Evolutionary conservation across 2,797 vertebrate species (phyloP), one percentile per base, ranked within the genome.

Genomic region (Coracias cyanogaster): DNA sequence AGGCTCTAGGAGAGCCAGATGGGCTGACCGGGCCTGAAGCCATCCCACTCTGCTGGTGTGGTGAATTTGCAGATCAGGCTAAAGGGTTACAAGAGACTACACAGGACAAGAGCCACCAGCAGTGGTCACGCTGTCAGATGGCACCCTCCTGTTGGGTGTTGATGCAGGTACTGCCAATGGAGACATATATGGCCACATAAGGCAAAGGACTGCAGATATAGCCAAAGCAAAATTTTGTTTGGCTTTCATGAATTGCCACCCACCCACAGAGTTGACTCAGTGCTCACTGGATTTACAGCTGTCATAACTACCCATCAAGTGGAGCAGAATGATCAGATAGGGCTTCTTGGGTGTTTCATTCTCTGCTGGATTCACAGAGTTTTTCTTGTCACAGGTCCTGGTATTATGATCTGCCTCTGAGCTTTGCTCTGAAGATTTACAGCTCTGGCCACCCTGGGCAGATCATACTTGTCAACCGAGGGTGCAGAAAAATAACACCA

Each of bases 241-340:
- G 51, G 10, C 15, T 19, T 26, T 76, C 45, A 51, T 43, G 31
- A 15, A n/a, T 52, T 72, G 33, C 33, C 7, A 43, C 9, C 13
- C 62, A 73, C 9, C 11, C 62, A 61, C 16, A 2, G 19, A 31
- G 19, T 10, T 85, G 82, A 48, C 15, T 60, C 54, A 39, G 25
- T 2, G 3, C 43, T 41, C 28, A 2, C 14, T 0, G 0, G 35
- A 52, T 81, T 77, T 80, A 82, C 43, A 66, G 70, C 52, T 37
- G 58, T 64, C 12, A 43, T 72, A 33, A 82, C 25, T 3, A 15
- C 10, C 48, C 5, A 0, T 5, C 41, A 37, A 31, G 29, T 14
- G 17, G n/a, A 0, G 1, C 64, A 18, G 22, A 49, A 41, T 19
- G 22, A 19, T 39, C 1, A 0, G 2, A 39, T 0, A 3, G 0